A percentile compares a stretch with the other conserved stretches of the same genome.
Evolutionary conservation across 1,140 invertebrate genomes (phyloP).

Genomic region (Heliconius eleuchia): DNA sequence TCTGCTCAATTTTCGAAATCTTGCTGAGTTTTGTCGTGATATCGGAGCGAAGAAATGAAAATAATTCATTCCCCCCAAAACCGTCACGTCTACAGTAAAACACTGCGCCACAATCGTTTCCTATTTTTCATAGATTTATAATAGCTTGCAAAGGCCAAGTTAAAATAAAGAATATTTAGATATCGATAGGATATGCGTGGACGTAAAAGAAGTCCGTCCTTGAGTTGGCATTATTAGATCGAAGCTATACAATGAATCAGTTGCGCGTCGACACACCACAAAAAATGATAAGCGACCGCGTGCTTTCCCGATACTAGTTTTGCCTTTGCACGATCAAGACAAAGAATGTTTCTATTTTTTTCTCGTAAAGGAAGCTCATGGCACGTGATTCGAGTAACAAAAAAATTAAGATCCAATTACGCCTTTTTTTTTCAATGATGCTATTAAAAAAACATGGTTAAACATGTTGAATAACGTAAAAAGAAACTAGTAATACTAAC

Average conservation of each 20-base stretch:
- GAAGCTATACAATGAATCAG: conserved; percentile 29
- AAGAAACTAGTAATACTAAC: no score
- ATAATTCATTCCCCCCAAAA: no score
- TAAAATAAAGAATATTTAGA: background rate
- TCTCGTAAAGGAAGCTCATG: conserved; percentile 10
- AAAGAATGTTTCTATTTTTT: conserved; percentile 14
- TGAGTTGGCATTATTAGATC: conserved; percentile 31
- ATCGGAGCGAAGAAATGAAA: no score
- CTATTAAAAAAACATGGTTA: background rate
- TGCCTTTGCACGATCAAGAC: conserved; percentile 10
- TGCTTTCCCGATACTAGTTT: conserved; percentile 24
- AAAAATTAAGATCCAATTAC: background rate
- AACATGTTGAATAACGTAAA: background rate
- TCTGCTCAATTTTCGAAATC: no score
- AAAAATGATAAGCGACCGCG: conserved; percentile 29
- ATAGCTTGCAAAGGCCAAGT: background rate
- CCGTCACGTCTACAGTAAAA: no score
- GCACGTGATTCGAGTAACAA: conserved; percentile 9
- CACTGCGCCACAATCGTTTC: no score
- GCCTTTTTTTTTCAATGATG: background rate
- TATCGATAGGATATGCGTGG: background rate
- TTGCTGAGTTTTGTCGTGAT: no score
- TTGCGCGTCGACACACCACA: conserved; percentile 18
- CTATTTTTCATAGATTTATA: no score
- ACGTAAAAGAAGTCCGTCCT: conserved; percentile 27